A percentile compares a stretch with the other conserved stretches of the same genome.
Conservation (phyloP, 2,888 invertebrate genomes). For the Augiades crinisus region DNA sequence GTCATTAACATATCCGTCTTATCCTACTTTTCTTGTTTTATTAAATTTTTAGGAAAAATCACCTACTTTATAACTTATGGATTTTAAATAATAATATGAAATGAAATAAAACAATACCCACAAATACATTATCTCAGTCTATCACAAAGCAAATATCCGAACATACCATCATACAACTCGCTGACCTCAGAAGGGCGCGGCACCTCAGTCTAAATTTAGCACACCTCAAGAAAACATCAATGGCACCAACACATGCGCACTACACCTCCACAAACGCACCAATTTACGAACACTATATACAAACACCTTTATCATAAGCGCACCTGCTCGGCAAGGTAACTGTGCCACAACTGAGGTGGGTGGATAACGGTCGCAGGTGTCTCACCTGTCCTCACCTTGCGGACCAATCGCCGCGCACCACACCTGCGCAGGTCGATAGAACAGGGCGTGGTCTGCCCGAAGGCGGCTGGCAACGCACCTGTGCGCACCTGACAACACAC, state of each 20-base stretch:
- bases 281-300: constrained; percentile 28
- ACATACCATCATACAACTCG: constrained; percentile 7
- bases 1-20: no score
- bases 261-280: constrained; percentile 39
- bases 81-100: no score
- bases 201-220: constrained; percentile 73
- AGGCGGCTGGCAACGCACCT: constrained; percentile 50
- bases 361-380: constrained; percentile 48
- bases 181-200: constrained; percentile 57
- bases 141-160: no score
- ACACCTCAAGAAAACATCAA: constrained; percentile 81
- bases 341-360: constrained; percentile 40
- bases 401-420: constrained; percentile 73
- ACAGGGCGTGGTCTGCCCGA: constrained; percentile 60
- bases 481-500: constrained; percentile 55
- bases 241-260: constrained; percentile 78
- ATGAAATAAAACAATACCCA: no score
- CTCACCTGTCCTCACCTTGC: constrained; percentile 61
- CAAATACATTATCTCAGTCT: no score
- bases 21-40: no score
- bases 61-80: no score
- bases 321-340: constrained; percentile 32
- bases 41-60: no score
- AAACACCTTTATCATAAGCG: no score
- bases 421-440: constrained; percentile 80